Evolutionary conservation across 1,140 invertebrate genomes (phyloP), one percentile per base, ranked within the genome.

Genomic region (Papilio xuthus): DNA sequence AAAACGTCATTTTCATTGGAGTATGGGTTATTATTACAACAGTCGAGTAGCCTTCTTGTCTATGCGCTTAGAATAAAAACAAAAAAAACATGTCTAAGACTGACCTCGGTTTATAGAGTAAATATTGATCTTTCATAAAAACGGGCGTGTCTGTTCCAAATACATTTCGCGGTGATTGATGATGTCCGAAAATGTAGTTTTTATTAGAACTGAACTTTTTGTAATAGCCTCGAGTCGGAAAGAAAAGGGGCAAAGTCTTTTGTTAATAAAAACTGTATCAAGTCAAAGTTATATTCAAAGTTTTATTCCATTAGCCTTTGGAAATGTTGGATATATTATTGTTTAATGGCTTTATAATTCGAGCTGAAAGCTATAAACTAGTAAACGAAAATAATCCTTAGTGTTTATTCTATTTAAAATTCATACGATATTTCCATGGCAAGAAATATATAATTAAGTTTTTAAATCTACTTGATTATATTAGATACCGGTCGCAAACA

Each of bases 151-250:
- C 26, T 28, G 26, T 67, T 67, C 60, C 60, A 28, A 67, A 67
- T 67, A 67, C 60, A 67, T 67, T 67, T 67, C 26, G 26, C 60
- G 26, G 60, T 67, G 60, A 67, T 67, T 67, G 60, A 67, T 67
- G 60, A 28, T 28, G 60, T 67, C 60, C 60, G 60, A 67, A 67
- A 67, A 67, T 67, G 60, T 67, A 67, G 60, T 67, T 67, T 67
- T 67, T 67, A 67, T 67, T 15, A 67, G 26, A 67, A 67, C 60
- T 67, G 13, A 67, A 67, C 23, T 28, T 67, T 67, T 67, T 28
- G 23, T 67, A 67, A 67, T 67, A 67, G 13, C 60, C 13, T 28
- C 26, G 23, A 28, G 13, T 18, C 13, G 26, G 60, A 67, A 60
- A 60, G 50, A 20, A n/a, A 53, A 53, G n/a, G 50, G 50, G 50